Percentiles rank a stretch among this genome's conserved stretches.
Conservation (phyloP, 1,140 invertebrate species). For the Brachionus manjavacas region DNA sequence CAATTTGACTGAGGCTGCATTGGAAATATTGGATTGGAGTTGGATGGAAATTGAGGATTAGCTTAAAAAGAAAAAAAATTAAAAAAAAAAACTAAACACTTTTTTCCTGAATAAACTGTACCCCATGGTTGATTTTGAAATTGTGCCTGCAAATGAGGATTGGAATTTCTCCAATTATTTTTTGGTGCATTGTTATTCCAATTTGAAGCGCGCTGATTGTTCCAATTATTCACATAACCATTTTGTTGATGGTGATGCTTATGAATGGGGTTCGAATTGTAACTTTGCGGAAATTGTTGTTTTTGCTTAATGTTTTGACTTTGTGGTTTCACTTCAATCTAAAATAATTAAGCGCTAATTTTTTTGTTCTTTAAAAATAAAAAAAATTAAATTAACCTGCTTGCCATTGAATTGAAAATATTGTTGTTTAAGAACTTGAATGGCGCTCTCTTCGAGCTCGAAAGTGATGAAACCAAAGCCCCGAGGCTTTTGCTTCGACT, state of each 20-base stretch:
- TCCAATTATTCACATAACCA: neutral
- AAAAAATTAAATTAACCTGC: neutral
- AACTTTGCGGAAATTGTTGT: constrained; percentile 22
- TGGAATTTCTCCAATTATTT: neutral
- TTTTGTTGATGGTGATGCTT: constrained; percentile 6
- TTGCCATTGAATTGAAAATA: constrained; percentile 31
- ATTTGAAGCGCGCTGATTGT: neutral
- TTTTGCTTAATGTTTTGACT: constrained; percentile 18
- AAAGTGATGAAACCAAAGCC: constrained; percentile 96
- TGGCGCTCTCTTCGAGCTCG: constrained; percentile 67
- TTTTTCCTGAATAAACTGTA: neutral
- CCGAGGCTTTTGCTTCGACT: constrained; percentile 86
- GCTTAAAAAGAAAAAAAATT: neutral
- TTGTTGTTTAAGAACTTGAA: constrained; percentile 2
- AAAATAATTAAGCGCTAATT: neutral
- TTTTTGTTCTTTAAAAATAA: neutral
- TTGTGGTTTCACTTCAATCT: constrained; percentile 24
- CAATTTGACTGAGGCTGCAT: neutral
- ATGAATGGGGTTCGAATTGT: neutral
- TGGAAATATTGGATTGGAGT: neutral
- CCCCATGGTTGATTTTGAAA: constrained; percentile 31
- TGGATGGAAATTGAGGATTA: neutral
- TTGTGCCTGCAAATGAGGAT: neutral
- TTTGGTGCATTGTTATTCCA: constrained; percentile 20
- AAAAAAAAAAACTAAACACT: neutral